Evolutionary conservation across 2,888 invertebrate species (phyloP).

Genomic region (Scaptomyza parva): DNA sequence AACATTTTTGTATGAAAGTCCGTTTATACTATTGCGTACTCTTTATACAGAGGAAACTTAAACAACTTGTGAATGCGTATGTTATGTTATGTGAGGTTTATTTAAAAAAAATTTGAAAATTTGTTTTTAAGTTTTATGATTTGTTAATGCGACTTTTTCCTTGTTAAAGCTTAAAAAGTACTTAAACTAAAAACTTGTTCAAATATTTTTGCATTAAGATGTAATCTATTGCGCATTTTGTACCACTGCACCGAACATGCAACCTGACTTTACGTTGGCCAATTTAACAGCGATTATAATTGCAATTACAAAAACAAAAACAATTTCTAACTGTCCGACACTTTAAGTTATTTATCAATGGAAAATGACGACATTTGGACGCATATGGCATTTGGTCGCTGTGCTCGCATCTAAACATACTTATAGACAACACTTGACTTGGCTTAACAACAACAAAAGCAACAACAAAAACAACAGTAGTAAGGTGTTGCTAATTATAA

Average conservation of each 20-base stretch:
- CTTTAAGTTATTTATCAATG: conserved; percentile 53
- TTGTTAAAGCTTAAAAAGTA: too few species aligned
- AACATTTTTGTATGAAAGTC: neutral
- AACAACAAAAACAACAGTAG: conserved; percentile 26
- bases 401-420: conserved; percentile 1
- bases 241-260: conserved; percentile 43
- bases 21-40: neutral
- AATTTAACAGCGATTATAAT: conserved; percentile 36
- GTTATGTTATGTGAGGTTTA: too few species aligned
- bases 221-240: neutral
- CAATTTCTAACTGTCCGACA: conserved; percentile 64
- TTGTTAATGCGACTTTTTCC: neutral
- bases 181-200: too few species aligned
- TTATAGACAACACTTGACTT: conserved; percentile 26
- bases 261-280: conserved; percentile 15
- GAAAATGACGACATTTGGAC: conserved; percentile 57
- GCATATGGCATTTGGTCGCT: conserved; percentile 48
- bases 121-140: neutral
- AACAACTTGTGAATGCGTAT: too few species aligned
- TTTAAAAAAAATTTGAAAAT: too few species aligned
- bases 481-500: conserved; percentile 74
- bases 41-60: conserved; percentile 1
- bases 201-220: too few species aligned
- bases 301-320: conserved; percentile 25
- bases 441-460: conserved; percentile 36